Evolutionary conservation across 1,140 invertebrate species (phyloP).

Genomic region (Sycobia sp.): DNA sequence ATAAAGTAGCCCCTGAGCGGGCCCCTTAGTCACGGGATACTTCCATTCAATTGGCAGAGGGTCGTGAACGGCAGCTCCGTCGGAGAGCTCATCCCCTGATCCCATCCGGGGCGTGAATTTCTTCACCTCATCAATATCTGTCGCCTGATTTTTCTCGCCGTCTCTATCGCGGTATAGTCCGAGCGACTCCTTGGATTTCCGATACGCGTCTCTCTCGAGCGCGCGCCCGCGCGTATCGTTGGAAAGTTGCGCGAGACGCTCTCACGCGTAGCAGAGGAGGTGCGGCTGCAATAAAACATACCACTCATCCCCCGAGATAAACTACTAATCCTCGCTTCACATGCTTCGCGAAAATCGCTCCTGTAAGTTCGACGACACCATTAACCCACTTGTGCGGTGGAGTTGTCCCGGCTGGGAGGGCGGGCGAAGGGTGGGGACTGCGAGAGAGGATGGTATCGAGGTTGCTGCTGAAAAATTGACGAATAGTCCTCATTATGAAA

Average conservation of each 20-base stretch:
- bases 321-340: conserved; percentile 46
- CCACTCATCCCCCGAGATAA: conserved; percentile 17
- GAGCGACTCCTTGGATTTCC: too few species aligned
- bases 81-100: too few species aligned
- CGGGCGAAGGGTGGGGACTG: too few species aligned
- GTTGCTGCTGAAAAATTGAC: conserved; percentile 14
- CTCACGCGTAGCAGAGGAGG: too few species aligned
- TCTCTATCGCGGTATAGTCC: too few species aligned
- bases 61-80: too few species aligned
- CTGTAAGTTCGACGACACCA: conserved; percentile 49
- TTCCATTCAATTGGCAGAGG: too few species aligned
- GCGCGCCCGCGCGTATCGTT: neutral
- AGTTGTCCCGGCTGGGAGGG: neutral
- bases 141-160: neutral
- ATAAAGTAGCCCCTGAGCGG: too few species aligned
- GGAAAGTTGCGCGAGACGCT: conserved; percentile 1
- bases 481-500: conserved; percentile 16
- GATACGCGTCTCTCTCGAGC: neutral
- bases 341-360: conserved; percentile 47
- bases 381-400: conserved; percentile 45
- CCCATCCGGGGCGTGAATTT: too few species aligned
- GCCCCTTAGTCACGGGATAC: too few species aligned
- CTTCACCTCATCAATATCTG: neutral
- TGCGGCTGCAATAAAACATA: conserved; percentile 30
- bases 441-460: too few species aligned